Conservation (phyloP, 2,888 invertebrate genomes). For the Nymphalis urticae region DNA sequence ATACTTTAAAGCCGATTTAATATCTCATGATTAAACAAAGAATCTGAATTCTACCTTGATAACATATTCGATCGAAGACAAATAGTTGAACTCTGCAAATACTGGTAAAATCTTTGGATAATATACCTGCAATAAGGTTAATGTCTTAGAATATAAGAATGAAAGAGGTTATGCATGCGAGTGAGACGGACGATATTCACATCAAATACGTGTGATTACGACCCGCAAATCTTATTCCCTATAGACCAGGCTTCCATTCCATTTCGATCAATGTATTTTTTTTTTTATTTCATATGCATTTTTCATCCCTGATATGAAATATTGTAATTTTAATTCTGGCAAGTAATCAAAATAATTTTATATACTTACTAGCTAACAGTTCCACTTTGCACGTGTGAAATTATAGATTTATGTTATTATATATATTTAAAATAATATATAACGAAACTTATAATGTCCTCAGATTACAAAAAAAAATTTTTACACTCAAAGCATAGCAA, state of each 20-base stretch:
- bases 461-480: no score
- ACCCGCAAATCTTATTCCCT: constrained; percentile 1
- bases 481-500: no score
- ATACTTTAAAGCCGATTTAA: no score
- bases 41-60: not conserved
- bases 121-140: no score
- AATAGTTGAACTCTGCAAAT: constrained; percentile 54
- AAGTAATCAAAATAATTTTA: no score
- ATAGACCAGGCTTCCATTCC: not conserved
- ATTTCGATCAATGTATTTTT: not conserved
- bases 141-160: constrained; percentile 51
- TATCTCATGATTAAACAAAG: no score
- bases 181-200: constrained; percentile 32
- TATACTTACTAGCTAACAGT: no score
- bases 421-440: no score
- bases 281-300: constrained; percentile 16
- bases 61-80: constrained; percentile 30
- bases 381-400: no score
- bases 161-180: constrained; percentile 46
- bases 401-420: no score
- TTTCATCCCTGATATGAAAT: not conserved
- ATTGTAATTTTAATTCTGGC: not conserved
- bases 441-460: no score
- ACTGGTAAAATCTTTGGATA: constrained; percentile 55
- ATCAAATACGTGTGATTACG: constrained; percentile 24